phyloP scores from a whole-genome alignment of 53 echinoderm and acorn worm genomes.

The Stichopus horrens region DNA sequence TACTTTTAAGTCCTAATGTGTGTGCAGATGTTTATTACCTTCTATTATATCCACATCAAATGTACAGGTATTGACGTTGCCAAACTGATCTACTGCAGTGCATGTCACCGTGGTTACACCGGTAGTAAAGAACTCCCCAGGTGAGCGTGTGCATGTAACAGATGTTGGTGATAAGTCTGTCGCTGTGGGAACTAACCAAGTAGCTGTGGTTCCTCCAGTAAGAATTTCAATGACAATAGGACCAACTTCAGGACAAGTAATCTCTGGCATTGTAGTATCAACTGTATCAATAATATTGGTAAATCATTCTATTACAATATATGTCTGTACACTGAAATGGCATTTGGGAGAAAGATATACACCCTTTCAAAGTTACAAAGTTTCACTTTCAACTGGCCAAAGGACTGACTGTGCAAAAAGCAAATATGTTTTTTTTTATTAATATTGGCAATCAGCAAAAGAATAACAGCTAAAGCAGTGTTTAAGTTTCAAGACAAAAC shows the following conservation, averaged over 20 bases:
- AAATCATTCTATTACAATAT: too few species aligned
- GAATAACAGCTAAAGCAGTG: too few species aligned
- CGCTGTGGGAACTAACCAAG: constrained; percentile 61
- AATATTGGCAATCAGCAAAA: too few species aligned
- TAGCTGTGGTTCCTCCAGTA: neutral
- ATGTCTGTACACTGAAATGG: too few species aligned
- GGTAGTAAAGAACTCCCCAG: constrained; percentile 35
- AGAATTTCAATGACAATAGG: neutral
- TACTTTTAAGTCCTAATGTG: neutral
- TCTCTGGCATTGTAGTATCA: constrained; percentile 35
- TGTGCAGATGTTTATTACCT: neutral
- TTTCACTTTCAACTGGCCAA: too few species aligned
- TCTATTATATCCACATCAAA: constrained; percentile 13
- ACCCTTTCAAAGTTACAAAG: too few species aligned
- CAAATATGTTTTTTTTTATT: too few species aligned
- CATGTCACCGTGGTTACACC: constrained; percentile 13
- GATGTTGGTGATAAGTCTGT: constrained; percentile 53
- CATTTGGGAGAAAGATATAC: too few species aligned
- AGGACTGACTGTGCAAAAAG: too few species aligned
- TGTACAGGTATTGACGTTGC: neutral
- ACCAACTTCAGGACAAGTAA: constrained; percentile 22
- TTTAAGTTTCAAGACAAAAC: too few species aligned
- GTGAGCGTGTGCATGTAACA: neutral
- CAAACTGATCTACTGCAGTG: constrained; percentile 10
- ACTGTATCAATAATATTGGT: neutral